Conservation (phyloP, 2,888 invertebrate species). For the Steinernema hermaphroditum region DNA sequence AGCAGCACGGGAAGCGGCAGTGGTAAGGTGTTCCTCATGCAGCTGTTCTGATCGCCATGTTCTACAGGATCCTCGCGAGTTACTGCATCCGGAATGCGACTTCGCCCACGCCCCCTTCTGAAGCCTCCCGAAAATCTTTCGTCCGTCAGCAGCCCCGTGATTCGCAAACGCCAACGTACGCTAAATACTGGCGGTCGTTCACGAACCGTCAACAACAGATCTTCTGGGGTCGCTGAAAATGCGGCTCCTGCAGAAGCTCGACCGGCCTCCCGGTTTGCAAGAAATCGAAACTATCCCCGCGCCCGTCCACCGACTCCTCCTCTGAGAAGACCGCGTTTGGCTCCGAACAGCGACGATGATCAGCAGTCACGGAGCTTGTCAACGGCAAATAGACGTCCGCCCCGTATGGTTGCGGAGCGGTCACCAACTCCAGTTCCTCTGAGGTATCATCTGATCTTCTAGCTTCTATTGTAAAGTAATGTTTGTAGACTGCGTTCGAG, state of each 20-base stretch:
- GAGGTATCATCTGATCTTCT: background rate
- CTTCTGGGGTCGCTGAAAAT: no score
- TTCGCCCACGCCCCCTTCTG: conserved; percentile 13
- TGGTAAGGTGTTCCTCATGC: background rate
- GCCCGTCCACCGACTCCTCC: background rate
- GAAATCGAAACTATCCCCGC: no score
- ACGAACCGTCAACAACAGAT: no score
- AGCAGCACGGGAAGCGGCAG: background rate
- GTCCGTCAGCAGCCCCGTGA: background rate
- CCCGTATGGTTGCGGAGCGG: background rate
- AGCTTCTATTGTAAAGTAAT: background rate
- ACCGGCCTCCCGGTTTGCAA: no score
- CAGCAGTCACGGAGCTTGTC: background rate
- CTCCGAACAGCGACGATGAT: background rate
- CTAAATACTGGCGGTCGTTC: no score
- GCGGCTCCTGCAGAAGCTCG: no score
- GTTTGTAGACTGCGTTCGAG: background rate
- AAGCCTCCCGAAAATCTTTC: conserved; percentile 5
- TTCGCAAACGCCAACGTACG: background rate
- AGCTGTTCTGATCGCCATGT: no score
- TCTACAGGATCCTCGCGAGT: conserved; percentile 3
- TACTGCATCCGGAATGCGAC: conserved; percentile 13
- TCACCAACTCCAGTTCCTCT: conserved; percentile 2
- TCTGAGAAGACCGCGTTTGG: background rate
- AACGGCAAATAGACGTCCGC: background rate